Evolutionary conservation across 2,888 invertebrate genomes (phyloP).

Genomic region (Pterostichus madidus): DNA sequence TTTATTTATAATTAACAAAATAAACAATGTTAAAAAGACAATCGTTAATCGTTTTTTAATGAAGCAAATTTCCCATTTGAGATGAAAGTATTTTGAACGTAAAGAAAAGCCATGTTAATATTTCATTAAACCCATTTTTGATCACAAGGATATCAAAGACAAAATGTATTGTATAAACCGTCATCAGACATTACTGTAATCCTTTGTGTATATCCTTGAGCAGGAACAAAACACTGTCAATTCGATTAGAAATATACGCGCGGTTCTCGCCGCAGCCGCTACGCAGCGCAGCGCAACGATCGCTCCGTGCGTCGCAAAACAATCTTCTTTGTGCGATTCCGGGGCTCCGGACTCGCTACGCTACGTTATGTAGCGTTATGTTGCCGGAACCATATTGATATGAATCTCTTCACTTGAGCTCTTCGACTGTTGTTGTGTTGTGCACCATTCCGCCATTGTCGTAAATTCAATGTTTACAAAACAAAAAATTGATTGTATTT

Average conservation of each 20-base stretch:
- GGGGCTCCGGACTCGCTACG: too few species aligned
- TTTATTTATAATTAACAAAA: too few species aligned
- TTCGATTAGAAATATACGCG: slow-evolving; percentile 29
- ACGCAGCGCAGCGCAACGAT: too few species aligned
- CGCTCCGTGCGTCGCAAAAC: slow-evolving; percentile 1
- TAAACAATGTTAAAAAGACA: too few species aligned
- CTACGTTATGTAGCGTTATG: slow-evolving; percentile 30
- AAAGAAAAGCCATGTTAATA: neutral
- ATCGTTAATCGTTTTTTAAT: too few species aligned
- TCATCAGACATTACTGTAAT: slow-evolving; percentile 5
- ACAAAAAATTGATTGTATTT: slow-evolving; percentile 24
- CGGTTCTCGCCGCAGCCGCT: slow-evolving; percentile 6
- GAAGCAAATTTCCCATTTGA: too few species aligned
- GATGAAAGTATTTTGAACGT: too few species aligned
- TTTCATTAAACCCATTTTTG: slow-evolving; percentile 31
- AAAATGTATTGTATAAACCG: neutral
- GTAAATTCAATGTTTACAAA: neutral
- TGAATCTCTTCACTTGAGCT: slow-evolving; percentile 24
- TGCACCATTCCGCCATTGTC: neutral
- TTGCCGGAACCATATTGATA: slow-evolving; percentile 48
- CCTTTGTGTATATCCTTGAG: slow-evolving; percentile 28
- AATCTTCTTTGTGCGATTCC: slow-evolving; percentile 23
- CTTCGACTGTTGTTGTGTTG: too few species aligned
- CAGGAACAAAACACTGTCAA: slow-evolving; percentile 35
- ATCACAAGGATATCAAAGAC: slow-evolving; percentile 15